Evolutionary conservation across 2,797 vertebrate species (phyloP), one percentile per base, ranked within the genome.

Genomic region (Eospalax fontanierii): DNA sequence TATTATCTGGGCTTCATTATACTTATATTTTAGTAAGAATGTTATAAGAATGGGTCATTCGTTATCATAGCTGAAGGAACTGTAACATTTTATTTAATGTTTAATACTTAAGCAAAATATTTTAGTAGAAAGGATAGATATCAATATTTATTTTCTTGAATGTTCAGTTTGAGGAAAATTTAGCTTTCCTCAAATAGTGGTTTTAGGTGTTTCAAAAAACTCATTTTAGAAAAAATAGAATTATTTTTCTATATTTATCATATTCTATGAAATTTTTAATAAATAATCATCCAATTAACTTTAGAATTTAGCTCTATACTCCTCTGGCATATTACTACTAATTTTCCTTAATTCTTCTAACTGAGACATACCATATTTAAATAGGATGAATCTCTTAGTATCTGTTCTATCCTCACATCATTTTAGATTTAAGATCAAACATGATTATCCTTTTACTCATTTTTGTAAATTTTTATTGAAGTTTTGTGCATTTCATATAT

Each of bases 371-470:
- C 66, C 19, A 22, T 28, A 57, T 83, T 26, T 26, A 57, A 43
- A 12, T 4, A 35, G 12, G 1, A 0, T 35, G 9, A 66, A 65
- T 73, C 50, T 57, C 12, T 74, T 86, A 66, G 24, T 38, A 6
- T 24, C 1, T 73, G 0, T 54, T 1, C 1, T 35, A 43, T n/a
- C 2, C 2, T 65, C 4, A 43, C 6, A 6, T 1, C 9, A 2
- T 80, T 90, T 73, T 66, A 80, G n/a, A 33, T 26, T 70, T 33
- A 54, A 65, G 30, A 14, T 40, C 15, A 7, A 30, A 43, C 28
- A 6, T 46, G 7, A 3, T 40, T 86, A 18, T 30, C 10, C 6
- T 0, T 59, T 57, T 7, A 54, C 15, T 61, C 2, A 30, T 9
- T 65, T 73, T 79, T 57, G 9, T 10, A 35, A 14, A 8, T 7